phyloP scores from a whole-genome alignment of 2,888 invertebrate genomes.

The Polydrusus cervinus region DNA sequence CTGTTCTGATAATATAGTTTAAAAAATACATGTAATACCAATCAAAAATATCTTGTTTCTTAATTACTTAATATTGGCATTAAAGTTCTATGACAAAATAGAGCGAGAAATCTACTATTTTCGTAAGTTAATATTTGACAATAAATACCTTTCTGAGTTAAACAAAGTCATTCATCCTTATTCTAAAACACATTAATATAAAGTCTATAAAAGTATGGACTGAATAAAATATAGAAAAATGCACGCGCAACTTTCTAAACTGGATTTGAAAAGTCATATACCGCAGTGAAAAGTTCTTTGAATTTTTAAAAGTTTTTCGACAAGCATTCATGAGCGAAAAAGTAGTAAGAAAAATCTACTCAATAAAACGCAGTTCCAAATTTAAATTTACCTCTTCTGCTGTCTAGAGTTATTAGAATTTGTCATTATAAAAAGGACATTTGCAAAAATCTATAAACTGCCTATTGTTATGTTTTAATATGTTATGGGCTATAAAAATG shows the following conservation, averaged over 20 bases:
- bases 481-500: too few species aligned
- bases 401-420: not conserved
- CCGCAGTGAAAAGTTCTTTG: constrained; percentile 41
- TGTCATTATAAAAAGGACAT: too few species aligned
- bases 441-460: too few species aligned
- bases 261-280: constrained; percentile 50
- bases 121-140: not conserved
- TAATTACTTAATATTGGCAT: too few species aligned
- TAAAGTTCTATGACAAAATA: too few species aligned
- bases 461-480: too few species aligned
- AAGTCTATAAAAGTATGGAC: constrained; percentile 30
- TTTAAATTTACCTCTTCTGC: constrained; percentile 10
- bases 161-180: constrained; percentile 23
- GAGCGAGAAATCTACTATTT: too few species aligned
- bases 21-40: too few species aligned
- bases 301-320: constrained; percentile 48
- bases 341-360: constrained; percentile 38
- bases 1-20: too few species aligned
- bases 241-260: constrained; percentile 45
- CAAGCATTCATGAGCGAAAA: constrained; percentile 33
- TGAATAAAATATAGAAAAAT: constrained; percentile 47
- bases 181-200: constrained; percentile 23
- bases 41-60: too few species aligned
- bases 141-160: not conserved
- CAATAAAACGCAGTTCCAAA: constrained; percentile 20